Conservation (phyloP, 2,888 invertebrate species). For the Drosophila anomalata region DNA sequence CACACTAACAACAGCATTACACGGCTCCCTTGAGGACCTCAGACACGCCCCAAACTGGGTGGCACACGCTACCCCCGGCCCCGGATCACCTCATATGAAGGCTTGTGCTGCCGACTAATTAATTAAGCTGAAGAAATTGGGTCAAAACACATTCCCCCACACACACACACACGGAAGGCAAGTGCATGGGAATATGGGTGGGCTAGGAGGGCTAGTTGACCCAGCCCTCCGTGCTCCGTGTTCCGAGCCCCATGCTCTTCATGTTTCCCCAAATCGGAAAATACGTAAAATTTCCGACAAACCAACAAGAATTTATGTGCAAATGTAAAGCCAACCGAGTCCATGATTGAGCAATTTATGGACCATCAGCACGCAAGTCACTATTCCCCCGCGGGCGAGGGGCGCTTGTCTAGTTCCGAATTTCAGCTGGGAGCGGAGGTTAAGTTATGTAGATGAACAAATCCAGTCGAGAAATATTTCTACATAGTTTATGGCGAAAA, state of each 20-base stretch:
- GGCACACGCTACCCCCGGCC: slow-evolving; percentile 52
- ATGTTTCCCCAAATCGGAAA: slow-evolving; percentile 24
- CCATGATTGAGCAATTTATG: slow-evolving; percentile 53
- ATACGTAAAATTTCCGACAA: slow-evolving; percentile 42
- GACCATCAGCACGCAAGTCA: slow-evolving; percentile 40
- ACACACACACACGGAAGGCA: slow-evolving; percentile 31
- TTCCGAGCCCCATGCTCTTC: slow-evolving; percentile 9
- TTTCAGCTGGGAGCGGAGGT: slow-evolving; percentile 13
- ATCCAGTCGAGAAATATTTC: slow-evolving; percentile 41
- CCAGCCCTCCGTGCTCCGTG: slow-evolving; percentile 22
- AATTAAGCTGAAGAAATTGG: slow-evolving; percentile 67
- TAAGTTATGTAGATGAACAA: slow-evolving; percentile 40
- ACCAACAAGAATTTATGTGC: slow-evolving; percentile 47
- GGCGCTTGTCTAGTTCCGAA: slow-evolving; percentile 14
- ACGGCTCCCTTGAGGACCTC: slow-evolving; percentile 40
- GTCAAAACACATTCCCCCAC: slow-evolving; percentile 52
- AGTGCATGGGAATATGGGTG: slow-evolving; percentile 58
- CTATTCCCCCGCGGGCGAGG: slow-evolving; percentile 11
- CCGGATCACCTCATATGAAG: slow-evolving; percentile 31
- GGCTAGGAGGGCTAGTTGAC: slow-evolving; percentile 24
- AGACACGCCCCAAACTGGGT: slow-evolving; percentile 26
- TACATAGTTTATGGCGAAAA: slow-evolving; percentile 47
- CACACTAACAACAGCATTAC: slow-evolving; percentile 42
- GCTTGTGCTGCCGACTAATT: slow-evolving; percentile 64
- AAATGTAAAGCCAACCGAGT: slow-evolving; percentile 45